Conservation (phyloP, 2,888 invertebrate genomes). For the Saturnia japonica region DNA sequence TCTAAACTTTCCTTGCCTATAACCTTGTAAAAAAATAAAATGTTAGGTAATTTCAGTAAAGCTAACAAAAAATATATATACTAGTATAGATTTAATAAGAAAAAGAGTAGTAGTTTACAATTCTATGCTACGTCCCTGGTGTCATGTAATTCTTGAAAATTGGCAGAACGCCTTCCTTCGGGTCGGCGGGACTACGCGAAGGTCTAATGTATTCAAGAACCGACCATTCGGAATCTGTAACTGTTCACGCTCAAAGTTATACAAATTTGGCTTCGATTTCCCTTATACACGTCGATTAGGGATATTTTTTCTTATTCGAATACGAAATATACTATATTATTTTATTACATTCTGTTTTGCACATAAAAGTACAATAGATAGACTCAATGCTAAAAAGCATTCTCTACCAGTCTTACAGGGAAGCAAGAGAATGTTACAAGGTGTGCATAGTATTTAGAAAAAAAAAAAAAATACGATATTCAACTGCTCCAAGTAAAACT, state of each 20-base stretch:
- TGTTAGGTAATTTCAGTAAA: no score
- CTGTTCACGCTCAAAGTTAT: constrained; percentile 17
- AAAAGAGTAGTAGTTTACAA: background rate
- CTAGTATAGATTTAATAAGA: no score
- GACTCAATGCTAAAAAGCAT: no score
- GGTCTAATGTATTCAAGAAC: constrained; percentile 21
- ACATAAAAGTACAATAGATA: no score
- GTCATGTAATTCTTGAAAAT: constrained; percentile 25
- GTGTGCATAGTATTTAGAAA: no score
- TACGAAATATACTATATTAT: background rate
- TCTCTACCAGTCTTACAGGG: no score
- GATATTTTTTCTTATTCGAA: background rate
- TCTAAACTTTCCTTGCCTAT: no score
- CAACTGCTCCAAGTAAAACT: no score
- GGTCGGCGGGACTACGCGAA: constrained; percentile 17
- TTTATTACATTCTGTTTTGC: background rate
- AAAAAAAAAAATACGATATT: no score
- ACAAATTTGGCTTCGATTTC: constrained; percentile 9
- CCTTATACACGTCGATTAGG: constrained; percentile 3
- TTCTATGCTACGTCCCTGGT: constrained; percentile 19
- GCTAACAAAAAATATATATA: no score
- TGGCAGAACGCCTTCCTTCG: constrained; percentile 17
- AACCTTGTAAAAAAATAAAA: no score
- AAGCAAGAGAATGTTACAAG: no score
- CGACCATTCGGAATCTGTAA: constrained; percentile 16